Conservation (phyloP, 2,888 invertebrate genomes). For the Balanococcus diminutus region DNA sequence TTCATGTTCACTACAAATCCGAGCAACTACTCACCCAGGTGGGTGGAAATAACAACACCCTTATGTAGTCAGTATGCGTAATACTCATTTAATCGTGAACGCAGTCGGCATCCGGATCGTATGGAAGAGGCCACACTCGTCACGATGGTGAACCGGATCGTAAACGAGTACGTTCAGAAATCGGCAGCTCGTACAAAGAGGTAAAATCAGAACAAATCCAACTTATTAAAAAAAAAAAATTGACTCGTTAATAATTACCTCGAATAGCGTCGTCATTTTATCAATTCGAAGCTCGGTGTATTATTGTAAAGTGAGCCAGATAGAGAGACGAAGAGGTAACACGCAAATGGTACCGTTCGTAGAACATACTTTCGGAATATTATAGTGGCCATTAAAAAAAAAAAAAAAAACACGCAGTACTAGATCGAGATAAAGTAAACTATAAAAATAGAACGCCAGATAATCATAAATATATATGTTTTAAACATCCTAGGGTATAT, state of each 20-base stretch:
- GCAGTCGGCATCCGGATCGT: conserved; percentile 43
- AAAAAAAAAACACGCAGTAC: not conserved
- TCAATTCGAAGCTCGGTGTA: not conserved
- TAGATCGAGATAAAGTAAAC: too few relatives aligned
- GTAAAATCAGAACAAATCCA: conserved; percentile 18
- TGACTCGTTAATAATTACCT: not conserved
- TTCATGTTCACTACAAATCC: too few relatives aligned
- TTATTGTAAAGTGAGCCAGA: not conserved
- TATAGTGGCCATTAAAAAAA: not conserved
- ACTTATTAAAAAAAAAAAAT: not conserved
- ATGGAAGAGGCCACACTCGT: conserved; percentile 40
- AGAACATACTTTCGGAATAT: not conserved
- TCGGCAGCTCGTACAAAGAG: conserved; percentile 44
- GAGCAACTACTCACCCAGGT: too few relatives aligned
- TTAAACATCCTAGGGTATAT: conserved; percentile 40
- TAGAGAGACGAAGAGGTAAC: not conserved
- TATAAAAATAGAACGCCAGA: too few relatives aligned
- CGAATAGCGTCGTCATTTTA: not conserved
- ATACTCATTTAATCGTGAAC: not conserved
- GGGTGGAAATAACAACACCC: too few relatives aligned
- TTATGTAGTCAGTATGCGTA: not conserved
- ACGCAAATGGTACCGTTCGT: not conserved
- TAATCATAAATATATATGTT: not conserved
- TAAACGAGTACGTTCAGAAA: conserved; percentile 35
- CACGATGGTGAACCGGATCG: conserved; percentile 42